Conservation (phyloP, 2,113 vertebrate genomes). For the Coregonus clupeaformis region DNA sequence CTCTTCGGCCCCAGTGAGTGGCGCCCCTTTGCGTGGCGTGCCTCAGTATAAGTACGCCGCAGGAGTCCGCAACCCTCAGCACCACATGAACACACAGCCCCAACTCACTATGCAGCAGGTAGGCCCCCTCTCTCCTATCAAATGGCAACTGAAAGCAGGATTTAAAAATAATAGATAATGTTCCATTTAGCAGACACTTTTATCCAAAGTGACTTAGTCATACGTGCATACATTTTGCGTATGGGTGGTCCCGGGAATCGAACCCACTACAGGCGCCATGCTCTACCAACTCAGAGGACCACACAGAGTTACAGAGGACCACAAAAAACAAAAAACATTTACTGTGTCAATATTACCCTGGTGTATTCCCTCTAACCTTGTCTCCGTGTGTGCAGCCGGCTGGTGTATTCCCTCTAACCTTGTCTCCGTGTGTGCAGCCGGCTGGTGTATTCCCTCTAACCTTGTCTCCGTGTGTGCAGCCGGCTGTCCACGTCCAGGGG, state of each 20-base stretch:
- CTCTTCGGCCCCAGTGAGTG: conserved; percentile 78
- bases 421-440: conserved; percentile 71
- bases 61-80: conserved; percentile 93
- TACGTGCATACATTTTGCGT: too few relatives aligned
- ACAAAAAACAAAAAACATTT: neutral
- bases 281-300: too few relatives aligned
- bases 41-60: conserved; percentile 95
- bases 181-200: too few relatives aligned
- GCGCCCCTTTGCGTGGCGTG: conserved; percentile 87
- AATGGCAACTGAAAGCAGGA: too few relatives aligned
- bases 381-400: too few relatives aligned
- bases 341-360: neutral
- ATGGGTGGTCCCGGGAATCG: too few relatives aligned
- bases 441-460: too few relatives aligned
- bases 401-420: too few relatives aligned
- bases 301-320: too few relatives aligned
- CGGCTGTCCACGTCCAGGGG: conserved; percentile 98
- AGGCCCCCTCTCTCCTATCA: neutral
- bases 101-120: conserved; percentile 90
- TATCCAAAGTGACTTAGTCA: too few relatives aligned
- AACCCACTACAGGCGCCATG: too few relatives aligned
- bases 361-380: neutral
- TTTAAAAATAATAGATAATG: too few relatives aligned
- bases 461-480: conserved; percentile 65
- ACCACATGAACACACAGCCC: conserved; percentile 90